These are phyloP conservation scores for Bryconaethiops microstoma DNA, from an alignment of 2,797 vertebrate species.

Conservation along the genomic window DNA sequence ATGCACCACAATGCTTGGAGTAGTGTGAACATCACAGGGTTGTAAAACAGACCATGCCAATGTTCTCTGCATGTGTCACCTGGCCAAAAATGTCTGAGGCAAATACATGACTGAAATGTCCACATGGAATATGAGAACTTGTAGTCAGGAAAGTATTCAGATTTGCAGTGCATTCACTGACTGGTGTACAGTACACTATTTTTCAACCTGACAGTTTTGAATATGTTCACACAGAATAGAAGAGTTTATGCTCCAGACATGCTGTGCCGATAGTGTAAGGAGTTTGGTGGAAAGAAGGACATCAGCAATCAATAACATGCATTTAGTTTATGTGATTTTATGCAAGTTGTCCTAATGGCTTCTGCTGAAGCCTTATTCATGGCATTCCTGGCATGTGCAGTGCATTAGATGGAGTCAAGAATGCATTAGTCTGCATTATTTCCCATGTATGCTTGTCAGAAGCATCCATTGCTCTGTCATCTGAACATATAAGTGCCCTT, in stretches of 20 bases:
- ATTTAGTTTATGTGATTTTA: conserved; percentile 49
- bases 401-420: conserved; percentile 29
- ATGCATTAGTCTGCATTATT: conserved; percentile 42
- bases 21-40: conserved; percentile 31
- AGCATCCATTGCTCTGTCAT: background rate
- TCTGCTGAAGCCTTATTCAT: background rate
- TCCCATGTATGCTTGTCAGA: background rate
- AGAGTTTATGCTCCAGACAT: conserved; percentile 10
- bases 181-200: background rate
- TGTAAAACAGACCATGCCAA: conserved; percentile 29
- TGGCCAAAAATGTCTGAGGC: conserved; percentile 10
- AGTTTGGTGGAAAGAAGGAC: conserved; percentile 2
- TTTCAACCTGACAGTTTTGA: background rate
- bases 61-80: conserved; percentile 35
- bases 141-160: no score
- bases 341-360: conserved; percentile 43
- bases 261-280: conserved; percentile 6
- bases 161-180: no score
- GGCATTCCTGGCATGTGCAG: conserved; percentile 7
- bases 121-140: background rate
- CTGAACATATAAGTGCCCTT: background rate
- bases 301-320: conserved; percentile 48
- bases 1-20: conserved; percentile 46
- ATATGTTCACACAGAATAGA: conserved; percentile 2
- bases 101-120: background rate